Percentiles rank a stretch among this genome's conserved stretches.
These are phyloP conservation scores for Brachionus rubens DNA, from an alignment of 1,140 invertebrate species.

Conservation along the genomic window DNA sequence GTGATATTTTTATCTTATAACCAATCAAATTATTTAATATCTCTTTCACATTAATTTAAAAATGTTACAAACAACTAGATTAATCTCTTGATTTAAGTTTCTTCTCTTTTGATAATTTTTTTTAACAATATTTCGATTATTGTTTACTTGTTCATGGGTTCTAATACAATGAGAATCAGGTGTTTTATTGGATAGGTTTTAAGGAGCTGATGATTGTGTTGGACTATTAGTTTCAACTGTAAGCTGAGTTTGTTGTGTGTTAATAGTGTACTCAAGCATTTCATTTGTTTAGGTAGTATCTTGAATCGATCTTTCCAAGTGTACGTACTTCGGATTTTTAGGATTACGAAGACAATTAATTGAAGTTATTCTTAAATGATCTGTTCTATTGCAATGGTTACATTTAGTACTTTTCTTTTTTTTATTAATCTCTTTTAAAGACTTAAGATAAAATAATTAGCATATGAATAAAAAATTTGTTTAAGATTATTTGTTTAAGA, in stretches of 20 bases:
- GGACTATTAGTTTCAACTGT: not conserved
- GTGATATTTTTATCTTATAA: not conserved
- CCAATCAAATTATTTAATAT: no score
- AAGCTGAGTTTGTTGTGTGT: constrained; percentile 14
- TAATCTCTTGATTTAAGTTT: not conserved
- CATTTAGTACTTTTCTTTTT: not conserved
- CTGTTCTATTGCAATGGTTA: not conserved
- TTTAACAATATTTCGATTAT: not conserved
- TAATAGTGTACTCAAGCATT: constrained; percentile 13
- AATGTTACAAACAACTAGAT: no score
- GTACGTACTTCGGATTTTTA: no score
- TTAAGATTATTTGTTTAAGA: no score
- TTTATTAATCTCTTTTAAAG: not conserved
- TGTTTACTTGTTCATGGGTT: not conserved
- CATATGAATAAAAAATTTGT: no score
- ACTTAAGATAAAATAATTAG: not conserved
- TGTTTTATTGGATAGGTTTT: not conserved
- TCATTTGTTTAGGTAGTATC: no score
- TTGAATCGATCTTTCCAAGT: no score
- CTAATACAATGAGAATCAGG: not conserved
- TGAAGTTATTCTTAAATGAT: not conserved
- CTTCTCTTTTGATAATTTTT: not conserved
- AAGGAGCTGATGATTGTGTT: not conserved
- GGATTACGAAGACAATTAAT: not conserved
- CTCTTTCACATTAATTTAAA: no score